Evolutionary conservation across 1,140 invertebrate genomes (phyloP), one percentile per base, ranked within the genome.

Genomic region (Orius insidiosus): DNA sequence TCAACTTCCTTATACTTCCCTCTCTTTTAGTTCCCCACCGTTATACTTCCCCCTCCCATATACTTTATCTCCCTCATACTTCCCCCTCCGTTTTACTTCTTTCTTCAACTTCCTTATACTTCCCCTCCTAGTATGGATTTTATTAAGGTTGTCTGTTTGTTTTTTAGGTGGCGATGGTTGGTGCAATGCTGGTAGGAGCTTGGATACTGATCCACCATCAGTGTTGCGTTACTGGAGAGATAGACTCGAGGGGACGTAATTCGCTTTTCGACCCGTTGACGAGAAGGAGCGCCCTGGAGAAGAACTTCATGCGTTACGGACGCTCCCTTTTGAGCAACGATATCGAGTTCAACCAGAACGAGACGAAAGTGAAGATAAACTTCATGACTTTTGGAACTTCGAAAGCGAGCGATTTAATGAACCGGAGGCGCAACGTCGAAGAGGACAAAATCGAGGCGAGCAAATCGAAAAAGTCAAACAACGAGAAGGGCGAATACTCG

Each of bases 301-400:
- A 57, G 43, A 57, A 58, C 47, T 58, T 58, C 49, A 56, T 58
- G 48, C 43, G 57, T n/a, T 58, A 56, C 41, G 57, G 57, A 0
- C 47, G 57, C 4, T 53, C 53, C 13, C 45, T 45, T 6, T 33
- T 45, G 7, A 13, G n/a, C n/a, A n/a, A n/a, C 49, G 4, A n/a
- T n/a, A n/a, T n/a, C n/a, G n/a, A n/a, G n/a, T n/a, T n/a, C n/a
- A 31, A 36, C 39, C 30, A 33, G 16, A 50, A 33, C 48, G 46
- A 55, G 15, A 75, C 78, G 36, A 81, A 73, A 31, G 74, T 72
- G 8, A 75, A 73, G 24, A 75, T 70, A 18, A 68, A 76, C 60
- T n/a, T n/a, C n/a, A n/a, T n/a, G n/a, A n/a, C n/a, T n/a, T n/a
- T n/a, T n/a, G n/a, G n/a, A n/a, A n/a, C n/a, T n/a, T n/a, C n/a